phyloP scores from a whole-genome alignment of 2,888 invertebrate genomes.

The Ormyrus thymus region DNA sequence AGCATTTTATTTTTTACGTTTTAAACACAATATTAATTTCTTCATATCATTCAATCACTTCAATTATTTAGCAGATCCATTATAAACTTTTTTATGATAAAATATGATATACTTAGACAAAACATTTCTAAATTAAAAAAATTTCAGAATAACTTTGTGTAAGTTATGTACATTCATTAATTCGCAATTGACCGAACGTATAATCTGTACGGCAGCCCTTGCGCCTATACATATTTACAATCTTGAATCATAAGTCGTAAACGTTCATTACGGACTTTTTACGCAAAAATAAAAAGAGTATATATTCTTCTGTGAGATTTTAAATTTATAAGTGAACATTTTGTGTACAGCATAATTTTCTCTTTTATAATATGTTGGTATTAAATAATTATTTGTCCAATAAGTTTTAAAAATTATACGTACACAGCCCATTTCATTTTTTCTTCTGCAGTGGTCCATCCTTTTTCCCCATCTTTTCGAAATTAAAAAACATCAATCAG shows the following conservation, averaged over 20 bases:
- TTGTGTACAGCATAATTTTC: slow-evolving; percentile 49
- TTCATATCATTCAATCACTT: slow-evolving; percentile 49
- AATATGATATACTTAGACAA: slow-evolving; percentile 54
- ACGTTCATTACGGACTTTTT: slow-evolving; percentile 38
- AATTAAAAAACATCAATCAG: slow-evolving; percentile 38
- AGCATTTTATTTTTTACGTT: slow-evolving; percentile 54
- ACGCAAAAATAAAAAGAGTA: slow-evolving; percentile 51
- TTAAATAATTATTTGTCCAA: slow-evolving; percentile 41
- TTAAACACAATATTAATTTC: slow-evolving; percentile 53
- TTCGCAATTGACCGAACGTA: slow-evolving; percentile 52
- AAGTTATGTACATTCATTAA: slow-evolving; percentile 54
- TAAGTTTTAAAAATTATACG: slow-evolving; percentile 39
- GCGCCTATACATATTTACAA: slow-evolving; percentile 58
- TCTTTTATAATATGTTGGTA: slow-evolving; percentile 33
- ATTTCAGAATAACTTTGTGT: slow-evolving; percentile 51
- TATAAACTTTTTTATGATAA: slow-evolving; percentile 54
- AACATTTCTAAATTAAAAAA: slow-evolving; percentile 54
- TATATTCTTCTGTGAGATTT: slow-evolving; percentile 41
- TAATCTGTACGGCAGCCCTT: slow-evolving; percentile 38
- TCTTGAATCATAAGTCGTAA: slow-evolving; percentile 47
- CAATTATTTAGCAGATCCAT: slow-evolving; percentile 51
- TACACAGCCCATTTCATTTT: slow-evolving; percentile 54
- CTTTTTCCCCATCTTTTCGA: slow-evolving; percentile 31
- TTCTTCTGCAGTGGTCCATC: slow-evolving; percentile 46
- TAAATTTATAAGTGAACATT: slow-evolving; percentile 43